Evolutionary conservation across 2,113 vertebrate genomes (phyloP).

Genomic region (Brachionichthys hirsutus): DNA sequence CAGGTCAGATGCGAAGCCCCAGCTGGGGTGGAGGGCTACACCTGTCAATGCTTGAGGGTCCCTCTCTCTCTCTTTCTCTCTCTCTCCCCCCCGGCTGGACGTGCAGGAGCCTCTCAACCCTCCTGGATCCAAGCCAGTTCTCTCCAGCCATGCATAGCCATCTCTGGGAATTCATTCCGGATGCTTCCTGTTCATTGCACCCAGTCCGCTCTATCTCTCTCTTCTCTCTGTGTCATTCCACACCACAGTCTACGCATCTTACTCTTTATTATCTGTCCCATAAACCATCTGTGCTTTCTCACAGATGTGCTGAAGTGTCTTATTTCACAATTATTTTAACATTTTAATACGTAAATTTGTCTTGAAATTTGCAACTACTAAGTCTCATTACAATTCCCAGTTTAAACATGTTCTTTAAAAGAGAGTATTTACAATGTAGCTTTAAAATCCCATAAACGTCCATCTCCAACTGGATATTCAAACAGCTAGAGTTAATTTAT

Average conservation of each 20-base stretch:
- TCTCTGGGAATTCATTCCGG: conserved; percentile 74
- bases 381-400: neutral
- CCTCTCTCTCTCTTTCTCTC: conserved; percentile 1
- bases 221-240: conserved; percentile 46
- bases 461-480: conserved; percentile 1
- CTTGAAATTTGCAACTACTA: neutral
- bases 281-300: conserved; percentile 27
- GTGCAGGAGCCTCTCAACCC: conserved; percentile 58
- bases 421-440: neutral
- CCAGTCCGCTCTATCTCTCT: conserved; percentile 35
- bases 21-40: conserved; percentile 78
- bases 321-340: neutral
- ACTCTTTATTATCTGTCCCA: conserved; percentile 25
- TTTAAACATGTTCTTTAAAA: neutral
- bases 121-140: conserved; percentile 73
- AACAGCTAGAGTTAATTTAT: conserved; percentile 2
- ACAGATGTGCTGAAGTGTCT: neutral
- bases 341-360: conserved; percentile 2
- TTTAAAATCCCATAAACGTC: conserved; percentile 4
- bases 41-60: conserved; percentile 71
- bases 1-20: conserved; percentile 77
- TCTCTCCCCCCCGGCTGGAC: conserved; percentile 65
- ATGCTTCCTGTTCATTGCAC: conserved; percentile 70
- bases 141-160: conserved; percentile 73
- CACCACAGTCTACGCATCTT: conserved; percentile 24